Evolutionary conservation across 2,888 invertebrate genomes (phyloP).

Genomic region (Caenorhabditis sp.): DNA sequence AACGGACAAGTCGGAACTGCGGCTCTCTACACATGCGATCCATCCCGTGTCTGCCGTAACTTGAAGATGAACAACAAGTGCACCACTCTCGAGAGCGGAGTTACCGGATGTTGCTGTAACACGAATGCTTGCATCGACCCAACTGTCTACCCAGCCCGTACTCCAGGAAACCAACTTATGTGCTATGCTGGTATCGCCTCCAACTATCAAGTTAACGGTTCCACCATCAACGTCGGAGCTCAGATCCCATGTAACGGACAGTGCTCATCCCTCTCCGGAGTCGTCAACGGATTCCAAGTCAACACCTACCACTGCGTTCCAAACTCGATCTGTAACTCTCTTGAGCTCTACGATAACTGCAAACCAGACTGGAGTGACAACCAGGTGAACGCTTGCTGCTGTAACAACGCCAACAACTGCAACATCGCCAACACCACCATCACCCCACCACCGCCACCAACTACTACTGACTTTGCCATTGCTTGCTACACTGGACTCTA

Average conservation of each 20-base stretch:
- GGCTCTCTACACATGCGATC: slow-evolving; percentile 74
- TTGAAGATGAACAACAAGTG: slow-evolving; percentile 69
- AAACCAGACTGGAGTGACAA: slow-evolving; percentile 61
- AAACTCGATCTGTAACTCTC: slow-evolving; percentile 63
- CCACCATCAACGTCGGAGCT: slow-evolving; percentile 55
- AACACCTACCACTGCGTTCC: slow-evolving; percentile 70
- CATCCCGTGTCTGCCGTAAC: slow-evolving; percentile 66
- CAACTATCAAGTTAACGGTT: slow-evolving; percentile 46
- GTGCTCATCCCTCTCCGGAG: slow-evolving; percentile 67
- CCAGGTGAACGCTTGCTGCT: slow-evolving; percentile 70
- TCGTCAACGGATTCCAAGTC: slow-evolving; percentile 58
- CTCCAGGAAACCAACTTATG: slow-evolving; percentile 67
- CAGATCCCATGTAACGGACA: slow-evolving; percentile 66
- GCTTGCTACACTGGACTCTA: slow-evolving; percentile 72
- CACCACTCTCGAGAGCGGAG: slow-evolving; percentile 63
- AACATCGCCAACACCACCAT: slow-evolving; percentile 66
- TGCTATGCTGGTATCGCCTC: slow-evolving; percentile 71
- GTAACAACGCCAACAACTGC: slow-evolving; percentile 72
- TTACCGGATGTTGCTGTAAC: slow-evolving; percentile 71
- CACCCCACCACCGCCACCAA: slow-evolving; percentile 53
- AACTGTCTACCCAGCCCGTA: slow-evolving; percentile 65
- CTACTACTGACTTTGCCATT: slow-evolving; percentile 64
- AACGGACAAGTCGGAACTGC: slow-evolving; percentile 58
- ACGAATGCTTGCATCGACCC: slow-evolving; percentile 72
- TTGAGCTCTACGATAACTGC: slow-evolving; percentile 69